Base-by-base conservation (phyloP, 2,113 vertebrate genomes). In the Centropus bengalensis region DNA sequence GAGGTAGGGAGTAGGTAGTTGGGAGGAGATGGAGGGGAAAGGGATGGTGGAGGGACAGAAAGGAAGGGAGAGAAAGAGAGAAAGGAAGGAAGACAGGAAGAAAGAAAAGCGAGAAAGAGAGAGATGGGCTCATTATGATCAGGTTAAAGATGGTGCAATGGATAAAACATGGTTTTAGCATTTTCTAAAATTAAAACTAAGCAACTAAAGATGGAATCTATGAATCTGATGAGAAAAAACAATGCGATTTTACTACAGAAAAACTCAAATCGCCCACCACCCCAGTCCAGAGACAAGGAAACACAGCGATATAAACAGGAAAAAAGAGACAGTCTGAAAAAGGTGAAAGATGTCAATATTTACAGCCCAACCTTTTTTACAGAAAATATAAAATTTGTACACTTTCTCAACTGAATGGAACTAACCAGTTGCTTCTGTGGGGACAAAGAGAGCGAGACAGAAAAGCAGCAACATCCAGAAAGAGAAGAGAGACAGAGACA, bases 351-450 rank as follows among this genome's bases (percentile, higher is more conserved):
- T 87, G 92, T 86, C 88, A 76, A 27, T 82, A 91, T 82, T 88
- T 59, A 88, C 26, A 66, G 83, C 93, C 89, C 55, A 1, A 86
- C 84, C 84, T 96, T 33, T 60, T 81, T 96, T 28, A 97, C 5
- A 96, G 51, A 87, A 94, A 96, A 47, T 22, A 94, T 89, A 94
- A 92, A 94, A 76, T 84, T 79, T 92, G 85, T 55, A 62, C 79
- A 70, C 73, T 91, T 92, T 92, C 84, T 87, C 91, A 96, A 93
- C 93, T 91, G 91, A 96, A 96, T 96, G 93, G 84, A 96, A 98
- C 97, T 98, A 98, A 98, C 97, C 98, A 98, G 96, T 97, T 98
- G 97, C 97, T 98, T 98, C 98, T 98, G 96, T 91, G 92, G 76
- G 97, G 91, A 94, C 80, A 96, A 92, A 94, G 84, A 89, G 68